Evolutionary conservation across 2,888 invertebrate species (phyloP), one percentile per base, ranked within the genome.

Genomic region (Noctua janthe): DNA sequence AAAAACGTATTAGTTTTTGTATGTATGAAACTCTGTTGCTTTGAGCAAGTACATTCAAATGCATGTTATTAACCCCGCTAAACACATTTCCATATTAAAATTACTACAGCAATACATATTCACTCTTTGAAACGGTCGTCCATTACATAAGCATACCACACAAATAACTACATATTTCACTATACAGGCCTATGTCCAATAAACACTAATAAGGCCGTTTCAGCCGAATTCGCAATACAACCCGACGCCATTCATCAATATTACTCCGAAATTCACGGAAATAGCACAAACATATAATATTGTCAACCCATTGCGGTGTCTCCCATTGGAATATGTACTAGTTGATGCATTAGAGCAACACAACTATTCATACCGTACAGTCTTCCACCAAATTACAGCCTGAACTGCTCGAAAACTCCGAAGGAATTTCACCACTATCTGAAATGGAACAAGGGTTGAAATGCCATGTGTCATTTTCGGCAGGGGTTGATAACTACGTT

Each of bases 261-360:
- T 83, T 66, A 87, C 59, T 64, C 54, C 62, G 59, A 74, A 76
- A 66, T 72, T 43, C 29, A 67, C 56, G n/a, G 43, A 51, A 70
- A 73, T 29, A 39, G n/a, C 29, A 67, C 74, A 78, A 83, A 82
- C 69, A 79, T 69, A 66, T 74, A 71, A 78, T 64, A 80, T 79
- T 81, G 88, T 76, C 80, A 83, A 79, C 82, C 81, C 73, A 82
- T 79, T 80, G 76, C 76, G 62, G 79, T 81, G 78, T 84, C 80
- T 89, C 92, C 88, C 88, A 83, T 74, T 74, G 86, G 92, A 84
- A 87, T 89, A 88, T 90, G 91, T 89, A 85, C 89, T 82, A 85
- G 90, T 85, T 92, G 91, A 91, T 91, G 90, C 90, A 93, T 92
- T 90, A 91, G 85, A 90, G 75, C 62, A 54, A 70, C 76, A 82